Conservation (phyloP, 1,140 invertebrate species). For the Druon quercuslanigerum region DNA sequence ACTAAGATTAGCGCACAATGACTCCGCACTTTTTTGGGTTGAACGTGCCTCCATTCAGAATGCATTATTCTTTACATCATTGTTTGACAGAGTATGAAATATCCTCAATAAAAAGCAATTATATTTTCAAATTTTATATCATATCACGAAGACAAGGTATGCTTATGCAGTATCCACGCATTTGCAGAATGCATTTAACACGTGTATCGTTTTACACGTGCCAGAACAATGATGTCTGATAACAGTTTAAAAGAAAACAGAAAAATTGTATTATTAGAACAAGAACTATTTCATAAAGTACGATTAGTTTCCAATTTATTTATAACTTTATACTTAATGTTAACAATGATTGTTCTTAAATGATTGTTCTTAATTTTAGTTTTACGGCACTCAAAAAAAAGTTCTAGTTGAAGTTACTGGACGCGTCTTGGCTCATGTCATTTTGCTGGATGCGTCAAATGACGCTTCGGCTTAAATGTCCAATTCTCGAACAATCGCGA, state of each 20-base stretch:
- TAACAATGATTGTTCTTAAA: no score
- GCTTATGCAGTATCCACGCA: background rate
- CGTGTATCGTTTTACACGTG: background rate
- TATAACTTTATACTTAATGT: no score
- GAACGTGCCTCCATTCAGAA: background rate
- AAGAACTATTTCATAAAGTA: no score
- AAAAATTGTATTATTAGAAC: no score
- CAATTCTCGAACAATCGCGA: no score
- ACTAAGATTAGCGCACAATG: constrained; percentile 18
- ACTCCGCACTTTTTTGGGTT: background rate
- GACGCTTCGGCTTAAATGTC: no score
- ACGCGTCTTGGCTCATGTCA: no score
- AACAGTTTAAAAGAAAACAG: background rate
- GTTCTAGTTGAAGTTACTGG: no score
- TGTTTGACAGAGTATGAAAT: background rate
- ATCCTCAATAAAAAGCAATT: background rate
- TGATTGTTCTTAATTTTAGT: no score
- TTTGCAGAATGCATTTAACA: background rate
- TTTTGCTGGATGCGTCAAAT: no score
- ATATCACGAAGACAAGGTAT: background rate
- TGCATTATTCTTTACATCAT: background rate
- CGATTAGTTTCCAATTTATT: no score
- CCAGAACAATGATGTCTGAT: background rate
- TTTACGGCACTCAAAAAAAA: no score
- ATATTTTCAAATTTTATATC: background rate